Base-by-base conservation (phyloP, 2,797 vertebrate genomes). In the Eulemur coronatus region DNA sequence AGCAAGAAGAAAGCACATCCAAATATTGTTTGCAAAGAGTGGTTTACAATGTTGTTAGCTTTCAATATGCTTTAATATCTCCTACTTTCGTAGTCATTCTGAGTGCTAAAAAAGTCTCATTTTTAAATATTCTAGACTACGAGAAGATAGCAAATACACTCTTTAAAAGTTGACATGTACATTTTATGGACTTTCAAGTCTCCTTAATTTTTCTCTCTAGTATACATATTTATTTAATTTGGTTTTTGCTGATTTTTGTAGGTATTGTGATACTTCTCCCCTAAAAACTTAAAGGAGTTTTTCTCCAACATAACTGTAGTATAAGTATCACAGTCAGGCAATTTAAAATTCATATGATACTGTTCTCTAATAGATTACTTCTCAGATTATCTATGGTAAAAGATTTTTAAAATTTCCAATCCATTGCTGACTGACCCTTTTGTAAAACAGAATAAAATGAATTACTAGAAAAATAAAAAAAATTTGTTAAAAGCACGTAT, bases 181-280 rank as follows among this genome's bases (percentile, higher is more conserved):
- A 65, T 95, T 86, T 95, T 95, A 75, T 63, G 33, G n/a, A 82
- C 61, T 89, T 96, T 22, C 73, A 93, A 84, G 33, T 52, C 92
- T 78, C 72, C 52, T 82, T 85, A 89, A 38, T 78, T 84, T 93
- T 72, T 94, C 72, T n/a, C 46, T 76, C 11, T 59, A 13, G 41
- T 50, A 73, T 50, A 30, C 57, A 22, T 79, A 38, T 79, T 76
- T 84, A 79, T 61, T 84, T 90, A 46, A 59, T 59, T 59, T 63
- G 17, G 7, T 65, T 78, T 72, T 89, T 78, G 57, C 50, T 92
- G 15, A 70, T 72, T 92, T 91, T 92, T 92, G 3, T 80, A 84
- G 26, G n/a, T 52, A 65, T 80, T 81, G 13, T 67, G 55, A 43
- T 70, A 52, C 7, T 84, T 94, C 20, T 79, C 22, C 26, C n/a